These are phyloP conservation scores for Drosophila prosaltans DNA, from an alignment of 1,140 invertebrate species.

Conservation along the genomic window DNA sequence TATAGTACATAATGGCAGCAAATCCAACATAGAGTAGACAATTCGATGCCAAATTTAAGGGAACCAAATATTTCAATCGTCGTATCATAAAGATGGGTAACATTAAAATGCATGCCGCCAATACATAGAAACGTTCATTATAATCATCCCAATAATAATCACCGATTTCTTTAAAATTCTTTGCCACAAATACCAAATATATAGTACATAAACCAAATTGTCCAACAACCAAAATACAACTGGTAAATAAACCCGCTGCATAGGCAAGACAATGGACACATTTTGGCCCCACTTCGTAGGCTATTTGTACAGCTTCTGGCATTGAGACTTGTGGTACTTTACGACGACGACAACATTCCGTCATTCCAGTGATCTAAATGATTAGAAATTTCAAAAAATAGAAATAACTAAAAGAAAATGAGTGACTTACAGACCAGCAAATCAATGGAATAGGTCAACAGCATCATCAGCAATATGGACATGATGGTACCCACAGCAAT, in stretches of 20 bases:
- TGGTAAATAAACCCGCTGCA: constrained; percentile 43
- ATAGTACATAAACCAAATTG: constrained; percentile 64
- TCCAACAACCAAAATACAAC: constrained; percentile 57
- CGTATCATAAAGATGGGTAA: constrained; percentile 61
- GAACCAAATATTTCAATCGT: constrained; percentile 56
- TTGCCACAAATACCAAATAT: constrained; percentile 65
- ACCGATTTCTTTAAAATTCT: constrained; percentile 68
- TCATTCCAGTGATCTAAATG: constrained; percentile 59
- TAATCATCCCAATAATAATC: constrained; percentile 37
- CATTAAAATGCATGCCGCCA: constrained; percentile 43
- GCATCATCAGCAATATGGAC: constrained; percentile 52
- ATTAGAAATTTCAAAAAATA: not conserved
- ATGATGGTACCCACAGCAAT: constrained; percentile 39
- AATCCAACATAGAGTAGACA: constrained; percentile 53
- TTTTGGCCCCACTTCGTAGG: constrained; percentile 50
- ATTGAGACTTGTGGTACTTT: constrained; percentile 63
- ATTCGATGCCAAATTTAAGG: constrained; percentile 57
- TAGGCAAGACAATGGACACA: constrained; percentile 48
- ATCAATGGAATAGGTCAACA: constrained; percentile 69
- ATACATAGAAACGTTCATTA: constrained; percentile 51
- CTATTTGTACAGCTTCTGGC: constrained; percentile 61
- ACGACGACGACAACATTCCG: constrained; percentile 60
- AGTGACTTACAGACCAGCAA: constrained; percentile 65
- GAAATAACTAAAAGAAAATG: not conserved
- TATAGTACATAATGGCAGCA: constrained; percentile 58